Evolutionary conservation across 2,113 vertebrate species (phyloP), one percentile per base, ranked within the genome.

Genomic region (Acinonyx jubatus): DNA sequence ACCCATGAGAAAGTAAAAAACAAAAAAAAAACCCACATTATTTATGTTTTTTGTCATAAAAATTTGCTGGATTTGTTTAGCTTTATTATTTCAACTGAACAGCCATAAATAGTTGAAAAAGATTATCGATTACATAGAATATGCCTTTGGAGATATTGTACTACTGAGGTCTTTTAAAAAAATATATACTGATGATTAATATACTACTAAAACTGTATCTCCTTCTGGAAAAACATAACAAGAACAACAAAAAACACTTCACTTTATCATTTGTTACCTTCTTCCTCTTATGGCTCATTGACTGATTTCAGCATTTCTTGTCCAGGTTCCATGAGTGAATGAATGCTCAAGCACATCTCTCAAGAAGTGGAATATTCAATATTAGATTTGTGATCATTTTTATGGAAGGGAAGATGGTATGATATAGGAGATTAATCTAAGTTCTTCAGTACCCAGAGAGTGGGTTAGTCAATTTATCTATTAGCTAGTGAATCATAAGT

Each of bases 341-440:
- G 33, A 61, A 55, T 83, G 33, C 90, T 92, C 63, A 92, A 79
- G 48, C 6, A 84, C 48, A 92, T 95, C 65, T 95, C 57, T 97
- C 93, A 91, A 90, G 55, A 92, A 85, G 36, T 97, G 65, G 88
- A 33, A 91, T 69, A 80, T 33, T 93, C 36, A 87, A 29, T 97
- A 91, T 88, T 84, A 63, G 38, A 96, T 91, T 66, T 93, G 65
- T 88, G 61, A 79, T 96, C 86, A 96, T 71, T 88, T 97, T 92
- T 88, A 85, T 95, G 91, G 80, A 96, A 95, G 65, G 61, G 3
- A 21, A 14, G 31, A 29, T 84, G 15, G 15, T n/a, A n/a, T 73
- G 65, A 94, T 92, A 90, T 65, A 87, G 12, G 73, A 96, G 50
- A 97, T 93, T 94, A 81, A 85, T 96, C 50, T 85, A 48, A 76